These are phyloP conservation scores for Centruroides vittatus DNA, from an alignment of 1,140 invertebrate genomes.

Conservation along the genomic window DNA sequence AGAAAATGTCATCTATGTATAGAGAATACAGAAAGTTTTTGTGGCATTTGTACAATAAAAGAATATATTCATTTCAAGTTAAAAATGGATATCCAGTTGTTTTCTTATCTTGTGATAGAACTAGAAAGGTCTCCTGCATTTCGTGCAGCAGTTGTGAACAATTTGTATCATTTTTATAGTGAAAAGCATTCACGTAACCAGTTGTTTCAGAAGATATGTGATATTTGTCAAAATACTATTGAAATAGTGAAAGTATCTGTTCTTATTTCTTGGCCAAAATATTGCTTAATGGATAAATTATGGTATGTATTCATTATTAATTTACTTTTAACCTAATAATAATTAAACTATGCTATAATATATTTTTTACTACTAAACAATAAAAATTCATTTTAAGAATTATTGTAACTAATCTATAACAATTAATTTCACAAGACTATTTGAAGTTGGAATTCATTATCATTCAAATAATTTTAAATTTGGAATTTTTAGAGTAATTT, in stretches of 20 bases:
- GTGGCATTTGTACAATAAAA: too few species aligned
- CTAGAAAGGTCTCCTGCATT: conserved; percentile 3
- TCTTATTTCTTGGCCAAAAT: conserved; percentile 27
- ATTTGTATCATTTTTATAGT: neutral
- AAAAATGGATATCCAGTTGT: conserved; percentile 2
- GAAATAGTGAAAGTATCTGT: neutral
- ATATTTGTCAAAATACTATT: neutral
- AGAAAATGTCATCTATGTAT: too few species aligned
- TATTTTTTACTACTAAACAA: too few species aligned
- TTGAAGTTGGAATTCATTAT: too few species aligned
- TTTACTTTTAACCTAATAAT: too few species aligned
- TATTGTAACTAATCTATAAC: too few species aligned
- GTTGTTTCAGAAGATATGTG: neutral
- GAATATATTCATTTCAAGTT: neutral
- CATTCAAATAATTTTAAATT: too few species aligned
- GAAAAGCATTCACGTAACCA: neutral
- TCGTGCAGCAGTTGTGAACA: neutral
- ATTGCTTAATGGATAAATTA: conserved; percentile 47
- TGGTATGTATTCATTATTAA: conserved; percentile 35
- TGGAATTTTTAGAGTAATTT: too few species aligned
- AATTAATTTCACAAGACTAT: too few species aligned
- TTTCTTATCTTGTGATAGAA: conserved; percentile 1
- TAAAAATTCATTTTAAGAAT: too few species aligned
- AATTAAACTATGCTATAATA: too few species aligned
- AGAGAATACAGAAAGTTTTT: too few species aligned